Evolutionary conservation across 2,888 invertebrate species (phyloP), one percentile per base, ranked within the genome.

Genomic region (Brachycybe producta): DNA sequence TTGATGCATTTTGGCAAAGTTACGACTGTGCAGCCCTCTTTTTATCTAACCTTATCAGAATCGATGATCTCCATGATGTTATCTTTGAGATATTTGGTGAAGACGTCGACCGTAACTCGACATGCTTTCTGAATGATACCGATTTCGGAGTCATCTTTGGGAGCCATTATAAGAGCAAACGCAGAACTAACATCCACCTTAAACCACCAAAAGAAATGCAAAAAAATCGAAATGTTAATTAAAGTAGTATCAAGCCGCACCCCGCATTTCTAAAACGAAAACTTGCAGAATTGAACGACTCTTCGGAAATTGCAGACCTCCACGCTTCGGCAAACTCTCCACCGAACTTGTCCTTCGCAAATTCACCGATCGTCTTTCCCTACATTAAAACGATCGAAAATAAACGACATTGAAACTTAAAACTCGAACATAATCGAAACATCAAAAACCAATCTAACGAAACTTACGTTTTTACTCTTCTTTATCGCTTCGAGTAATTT

Each of bases 61-160:
- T 98, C 97, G 64, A 98, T 91, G 58, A 97, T 90, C 67, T 94
- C 94, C 84, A 97, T 92, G 57, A 98, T 86, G 70, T 97, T 91
- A 68, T 94, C 91, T 67, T 91, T 88, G 36, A 98, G 75, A 69
- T 90, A 94, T 67, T 97, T 97, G 43, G 83, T 86, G 67, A 94
- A 98, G 13, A 98, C 82, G 70, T 95, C 94, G 49, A 87, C 84
- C 8, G 94, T 87, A 11, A 91, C 88, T 64, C 84, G 72, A 59
- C 86, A 86, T 0, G 98, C 94, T 70, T 91, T 91, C 64, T 87
- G 90, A 48, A 95, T 80, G 7, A 84, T 82, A 44, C 80, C 76
- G 49, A 97, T 71, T 70, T 98, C 98, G 0, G 79, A 68, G 57
- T 95, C 95, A 67, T 98, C 97, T 70, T 98, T 98, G 0, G 87